Conservation (phyloP, 2,113 vertebrate species). For the Neopipo cinnamomea region DNA sequence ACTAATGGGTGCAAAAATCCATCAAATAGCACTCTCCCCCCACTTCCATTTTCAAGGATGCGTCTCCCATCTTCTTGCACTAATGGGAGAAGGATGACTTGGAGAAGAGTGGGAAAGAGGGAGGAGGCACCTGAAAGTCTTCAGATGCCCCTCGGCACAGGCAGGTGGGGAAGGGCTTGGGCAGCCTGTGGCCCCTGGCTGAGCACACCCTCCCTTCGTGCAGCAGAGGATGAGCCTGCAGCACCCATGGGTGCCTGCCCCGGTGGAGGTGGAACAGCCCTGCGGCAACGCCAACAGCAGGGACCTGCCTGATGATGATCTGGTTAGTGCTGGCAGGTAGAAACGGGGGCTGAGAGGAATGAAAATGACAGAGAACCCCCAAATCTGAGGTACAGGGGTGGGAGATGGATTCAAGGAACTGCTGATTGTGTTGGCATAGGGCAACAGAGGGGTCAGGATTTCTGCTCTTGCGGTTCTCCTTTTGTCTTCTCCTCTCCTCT, state of each 20-base stretch:
- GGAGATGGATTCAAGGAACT: not conserved
- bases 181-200: not conserved
- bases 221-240: conserved; percentile 31
- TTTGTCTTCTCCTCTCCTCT: not conserved
- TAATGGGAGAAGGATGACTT: not conserved
- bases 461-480: not conserved
- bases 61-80: not conserved
- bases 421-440: not conserved
- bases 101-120: not conserved
- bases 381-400: rapidly evolving
- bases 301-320: not conserved
- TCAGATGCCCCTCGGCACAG: not conserved
- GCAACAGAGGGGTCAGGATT: not conserved
- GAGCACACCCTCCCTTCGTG: not conserved
- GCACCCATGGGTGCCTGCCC: conserved; percentile 14
- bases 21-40: not conserved
- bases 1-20: not conserved
- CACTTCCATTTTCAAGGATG: not conserved
- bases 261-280: not conserved
- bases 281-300: not conserved
- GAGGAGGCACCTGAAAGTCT: not conserved
- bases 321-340: conserved; percentile 41
- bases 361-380: not conserved
- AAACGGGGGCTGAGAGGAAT: not conserved
- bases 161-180: not conserved